A percentile compares a stretch with the other conserved stretches of the same genome.
phyloP scores from a whole-genome alignment of 2,797 vertebrate genomes.

The Cryptoblepharus egeriae region DNA sequence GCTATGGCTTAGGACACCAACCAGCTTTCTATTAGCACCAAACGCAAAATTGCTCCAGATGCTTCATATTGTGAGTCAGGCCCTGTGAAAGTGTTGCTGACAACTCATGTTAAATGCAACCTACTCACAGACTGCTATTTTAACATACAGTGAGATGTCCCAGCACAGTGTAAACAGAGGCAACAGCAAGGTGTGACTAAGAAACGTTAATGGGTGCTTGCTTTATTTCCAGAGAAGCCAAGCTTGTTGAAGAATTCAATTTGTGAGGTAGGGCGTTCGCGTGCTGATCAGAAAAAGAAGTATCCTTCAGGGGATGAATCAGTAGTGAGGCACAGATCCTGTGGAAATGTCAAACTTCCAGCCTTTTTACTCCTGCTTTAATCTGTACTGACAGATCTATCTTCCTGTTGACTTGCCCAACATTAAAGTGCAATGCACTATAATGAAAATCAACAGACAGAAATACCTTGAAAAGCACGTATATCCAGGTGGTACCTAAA shows the following conservation, averaged over 20 bases:
- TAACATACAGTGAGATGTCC: not conserved
- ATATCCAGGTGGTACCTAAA: too few species aligned
- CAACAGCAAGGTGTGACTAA: not conserved
- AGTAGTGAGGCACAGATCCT: not conserved
- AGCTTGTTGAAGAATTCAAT: not conserved
- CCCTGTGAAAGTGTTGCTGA: constrained; percentile 30
- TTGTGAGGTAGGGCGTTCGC: not conserved
- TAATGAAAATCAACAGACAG: too few species aligned
- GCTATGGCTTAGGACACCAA: not conserved
- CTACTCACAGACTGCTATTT: constrained; percentile 36
- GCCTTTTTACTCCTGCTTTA: constrained; percentile 14
- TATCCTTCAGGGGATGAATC: constrained; percentile 21
- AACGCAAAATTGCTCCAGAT: constrained; percentile 28
- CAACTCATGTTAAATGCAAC: constrained; percentile 20
- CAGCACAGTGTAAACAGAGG: constrained; percentile 15
- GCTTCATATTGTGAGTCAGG: constrained; percentile 38
- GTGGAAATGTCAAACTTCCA: not conserved
- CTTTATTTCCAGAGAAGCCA: constrained; percentile 6
- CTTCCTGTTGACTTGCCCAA: not conserved
- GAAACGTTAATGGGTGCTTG: constrained; percentile 19
- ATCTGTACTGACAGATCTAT: constrained; percentile 19
- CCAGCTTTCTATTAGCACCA: constrained; percentile 4
- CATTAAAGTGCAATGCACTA: constrained; percentile 4
- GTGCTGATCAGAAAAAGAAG: not conserved
- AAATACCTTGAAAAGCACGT: too few species aligned